Evolutionary conservation across 2,888 invertebrate genomes (phyloP), one percentile per base, ranked within the genome.

Genomic region (Atrina japonica): DNA sequence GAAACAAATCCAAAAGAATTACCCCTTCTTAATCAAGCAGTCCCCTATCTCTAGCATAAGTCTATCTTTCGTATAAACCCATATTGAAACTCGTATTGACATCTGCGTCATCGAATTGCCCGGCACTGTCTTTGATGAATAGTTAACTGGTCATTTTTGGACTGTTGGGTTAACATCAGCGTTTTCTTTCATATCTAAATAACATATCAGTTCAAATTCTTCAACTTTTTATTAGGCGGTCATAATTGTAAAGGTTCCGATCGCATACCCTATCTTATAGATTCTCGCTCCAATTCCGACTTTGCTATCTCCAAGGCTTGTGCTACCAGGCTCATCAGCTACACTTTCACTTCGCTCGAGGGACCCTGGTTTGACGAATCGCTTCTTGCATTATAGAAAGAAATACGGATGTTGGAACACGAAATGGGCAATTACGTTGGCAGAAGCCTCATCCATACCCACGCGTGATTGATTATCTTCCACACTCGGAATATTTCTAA

Each of bases 61-160:
- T n/a, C n/a, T n/a, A n/a, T n/a, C n/a, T n/a, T n/a, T n/a, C n/a
- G n/a, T n/a, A n/a, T n/a, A n/a, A n/a, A n/a, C n/a, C n/a, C n/a
- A n/a, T 23, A 18, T 43, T 75, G 2, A n/a, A 1, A 21, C 72
- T 70, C 5, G 64, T 23, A 23, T 69, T 49, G 11, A 49, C 55
- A 56, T 70, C 72, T 6, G 29, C 30, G 9, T 35, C 49, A 43
- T 60, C 67, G 11, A 67, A 30, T 29, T 56, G 56, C 14, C 67
- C 58, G 7, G 40, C 3, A 3, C 29, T 65, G 47, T 76, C 76
- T 55, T 76, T 76, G 45, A 53, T 49, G 43, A 67, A 73, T 9
- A 76, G 41, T 25, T 73, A 70, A 41, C 68, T 58, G 0, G 30
- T 69, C 69, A 69, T 69, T 73, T 65, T 65, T 68, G 59, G 18